Conservation (phyloP, 2,888 invertebrate genomes). For the Blomia tropicalis region DNA sequence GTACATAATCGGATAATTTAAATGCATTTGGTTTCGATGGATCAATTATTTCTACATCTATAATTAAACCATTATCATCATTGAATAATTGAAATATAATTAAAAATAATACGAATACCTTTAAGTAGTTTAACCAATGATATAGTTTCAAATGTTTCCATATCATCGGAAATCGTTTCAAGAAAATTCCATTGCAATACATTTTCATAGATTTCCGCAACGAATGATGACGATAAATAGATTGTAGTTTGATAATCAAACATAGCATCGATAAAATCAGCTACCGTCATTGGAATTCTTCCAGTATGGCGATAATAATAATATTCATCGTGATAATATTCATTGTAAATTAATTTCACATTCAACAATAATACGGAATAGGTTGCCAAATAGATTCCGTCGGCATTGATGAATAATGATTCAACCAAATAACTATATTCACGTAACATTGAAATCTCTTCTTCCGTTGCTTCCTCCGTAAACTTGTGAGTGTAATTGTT, state of each 20-base stretch:
- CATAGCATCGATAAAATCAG: constrained; percentile 77
- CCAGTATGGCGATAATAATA: constrained; percentile 37
- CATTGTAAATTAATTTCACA: constrained; percentile 55
- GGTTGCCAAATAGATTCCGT: constrained; percentile 79
- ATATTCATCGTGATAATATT: constrained; percentile 48
- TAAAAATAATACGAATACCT: neutral
- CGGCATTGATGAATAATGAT: constrained; percentile 63
- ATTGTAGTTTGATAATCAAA: constrained; percentile 80
- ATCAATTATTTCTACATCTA: constrained; percentile 67
- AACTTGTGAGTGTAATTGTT: constrained; percentile 16
- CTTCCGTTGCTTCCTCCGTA: constrained; percentile 25
- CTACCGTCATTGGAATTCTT: constrained; percentile 41
- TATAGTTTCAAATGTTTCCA: constrained; percentile 41
- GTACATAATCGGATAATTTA: constrained; percentile 68
- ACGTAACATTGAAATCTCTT: constrained; percentile 14
- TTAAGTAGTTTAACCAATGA: constrained; percentile 4
- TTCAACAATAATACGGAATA: constrained; percentile 68
- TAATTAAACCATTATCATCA: constrained; percentile 23
- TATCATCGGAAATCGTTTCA: constrained; percentile 55
- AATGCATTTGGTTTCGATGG: constrained; percentile 50
- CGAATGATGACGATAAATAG: constrained; percentile 81
- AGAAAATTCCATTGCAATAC: constrained; percentile 57
- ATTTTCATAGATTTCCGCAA: constrained; percentile 76
- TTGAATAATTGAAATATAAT: neutral
- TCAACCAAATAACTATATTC: constrained; percentile 7